Conservation (phyloP, 2,113 vertebrate species). For the Zootoca vivipara region DNA sequence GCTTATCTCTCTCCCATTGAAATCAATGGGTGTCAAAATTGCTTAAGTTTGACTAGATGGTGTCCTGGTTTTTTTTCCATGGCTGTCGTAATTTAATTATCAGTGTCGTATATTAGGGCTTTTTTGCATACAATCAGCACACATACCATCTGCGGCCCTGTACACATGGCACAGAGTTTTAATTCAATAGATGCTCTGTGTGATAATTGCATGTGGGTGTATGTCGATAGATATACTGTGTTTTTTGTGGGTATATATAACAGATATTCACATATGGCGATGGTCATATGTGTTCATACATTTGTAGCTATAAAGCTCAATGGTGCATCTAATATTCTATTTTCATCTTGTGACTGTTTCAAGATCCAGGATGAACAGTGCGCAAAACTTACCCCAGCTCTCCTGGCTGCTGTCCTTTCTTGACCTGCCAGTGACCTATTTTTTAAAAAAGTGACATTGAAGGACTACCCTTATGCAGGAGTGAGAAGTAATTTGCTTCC, state of each 20-base stretch:
- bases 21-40: background rate
- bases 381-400: constrained; percentile 47
- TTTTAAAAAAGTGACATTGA: constrained; percentile 68
- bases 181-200: background rate
- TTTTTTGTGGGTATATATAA: background rate
- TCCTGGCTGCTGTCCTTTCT: constrained; percentile 47
- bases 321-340: background rate
- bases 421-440: constrained; percentile 72
- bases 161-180: background rate
- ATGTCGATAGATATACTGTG: background rate
- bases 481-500: constrained; percentile 73
- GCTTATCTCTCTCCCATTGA: background rate
- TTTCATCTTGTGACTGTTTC: constrained; percentile 23
- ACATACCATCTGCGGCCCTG: background rate
- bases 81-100: background rate
- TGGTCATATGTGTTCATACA: background rate
- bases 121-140: background rate
- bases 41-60: background rate
- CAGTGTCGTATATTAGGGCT: background rate
- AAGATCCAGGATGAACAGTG: constrained; percentile 30
- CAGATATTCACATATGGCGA: background rate
- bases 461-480: constrained; percentile 64
- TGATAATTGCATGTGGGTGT: background rate
- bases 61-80: background rate
- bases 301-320: background rate